Evolutionary conservation across 1,140 invertebrate species (phyloP).

Genomic region (Papilio machaon): DNA sequence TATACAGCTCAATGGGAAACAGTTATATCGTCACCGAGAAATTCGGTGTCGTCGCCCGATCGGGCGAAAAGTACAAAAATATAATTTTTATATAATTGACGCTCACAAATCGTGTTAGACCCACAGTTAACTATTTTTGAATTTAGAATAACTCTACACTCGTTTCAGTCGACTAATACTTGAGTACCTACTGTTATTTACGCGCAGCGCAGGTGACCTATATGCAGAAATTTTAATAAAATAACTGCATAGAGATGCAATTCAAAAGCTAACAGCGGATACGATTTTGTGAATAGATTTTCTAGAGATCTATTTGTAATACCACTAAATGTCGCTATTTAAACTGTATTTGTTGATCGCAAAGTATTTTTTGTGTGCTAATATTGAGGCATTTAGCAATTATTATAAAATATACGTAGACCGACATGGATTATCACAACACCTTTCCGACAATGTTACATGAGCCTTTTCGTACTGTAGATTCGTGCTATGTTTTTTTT

Average conservation of each 20-base stretch:
- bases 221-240: constrained; percentile 35
- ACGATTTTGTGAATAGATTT: background rate
- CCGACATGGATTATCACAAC: too few relatives aligned
- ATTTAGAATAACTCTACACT: background rate
- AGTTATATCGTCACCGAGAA: too few relatives aligned
- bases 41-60: too few relatives aligned
- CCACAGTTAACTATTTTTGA: background rate
- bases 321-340: background rate
- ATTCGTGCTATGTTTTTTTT: too few relatives aligned
- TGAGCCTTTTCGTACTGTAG: too few relatives aligned
- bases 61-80: too few relatives aligned
- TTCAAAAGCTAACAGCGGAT: background rate
- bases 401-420: too few relatives aligned
- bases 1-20: background rate
- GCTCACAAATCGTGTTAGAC: too few relatives aligned
- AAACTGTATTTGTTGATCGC: background rate
- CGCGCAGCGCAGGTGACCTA: constrained; percentile 32
- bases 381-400: too few relatives aligned
- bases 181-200: constrained; percentile 34
- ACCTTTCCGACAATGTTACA: too few relatives aligned
- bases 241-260: constrained; percentile 12
- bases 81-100: too few relatives aligned
- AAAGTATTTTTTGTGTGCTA: background rate
- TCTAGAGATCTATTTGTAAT: too few relatives aligned
- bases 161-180: constrained; percentile 14